Conservation (phyloP, 2,888 invertebrate species). For the Cheilosia soror region DNA sequence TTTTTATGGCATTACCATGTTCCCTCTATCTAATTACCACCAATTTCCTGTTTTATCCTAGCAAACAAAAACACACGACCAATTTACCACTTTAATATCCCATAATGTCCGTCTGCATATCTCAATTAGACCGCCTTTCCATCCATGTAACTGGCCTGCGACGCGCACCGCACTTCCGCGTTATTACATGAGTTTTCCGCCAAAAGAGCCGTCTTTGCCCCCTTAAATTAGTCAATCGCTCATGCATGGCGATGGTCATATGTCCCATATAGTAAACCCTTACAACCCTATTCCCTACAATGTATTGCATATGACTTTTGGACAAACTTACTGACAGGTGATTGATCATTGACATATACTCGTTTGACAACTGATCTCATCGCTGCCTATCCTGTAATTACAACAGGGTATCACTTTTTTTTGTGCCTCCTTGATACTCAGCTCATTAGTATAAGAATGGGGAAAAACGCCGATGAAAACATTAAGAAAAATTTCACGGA, state of each 20-base stretch:
- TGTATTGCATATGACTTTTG: constrained; percentile 42
- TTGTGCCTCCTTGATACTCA: constrained; percentile 24
- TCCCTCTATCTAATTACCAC: constrained; percentile 43
- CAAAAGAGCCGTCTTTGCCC: constrained; percentile 26
- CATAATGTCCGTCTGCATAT: constrained; percentile 56
- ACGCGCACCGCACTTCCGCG: constrained; percentile 47
- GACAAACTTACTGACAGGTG: constrained; percentile 68
- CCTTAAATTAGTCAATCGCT: constrained; percentile 49
- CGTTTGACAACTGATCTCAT: constrained; percentile 50
- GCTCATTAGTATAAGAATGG: constrained; percentile 63
- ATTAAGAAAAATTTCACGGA: constrained; percentile 48
- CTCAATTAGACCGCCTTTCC: constrained; percentile 65
- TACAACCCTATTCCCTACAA: constrained; percentile 33
- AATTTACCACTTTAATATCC: constrained; percentile 53
- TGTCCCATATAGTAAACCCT: constrained; percentile 60
- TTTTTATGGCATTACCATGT: constrained; percentile 43
- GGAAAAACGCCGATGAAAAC: constrained; percentile 43
- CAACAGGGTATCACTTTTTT: constrained; percentile 47
- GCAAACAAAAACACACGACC: constrained; percentile 17
- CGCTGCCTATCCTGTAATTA: constrained; percentile 17
- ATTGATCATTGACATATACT: constrained; percentile 61
- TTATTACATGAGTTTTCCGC: constrained; percentile 50
- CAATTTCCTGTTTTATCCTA: constrained; percentile 59
- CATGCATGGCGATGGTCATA: constrained; percentile 53
- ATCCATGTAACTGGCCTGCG: constrained; percentile 59